Percentiles rank a stretch among this genome's conserved stretches.
Conservation (phyloP, 2,888 invertebrate genomes). For the Caenorhabditis auriculariae region DNA sequence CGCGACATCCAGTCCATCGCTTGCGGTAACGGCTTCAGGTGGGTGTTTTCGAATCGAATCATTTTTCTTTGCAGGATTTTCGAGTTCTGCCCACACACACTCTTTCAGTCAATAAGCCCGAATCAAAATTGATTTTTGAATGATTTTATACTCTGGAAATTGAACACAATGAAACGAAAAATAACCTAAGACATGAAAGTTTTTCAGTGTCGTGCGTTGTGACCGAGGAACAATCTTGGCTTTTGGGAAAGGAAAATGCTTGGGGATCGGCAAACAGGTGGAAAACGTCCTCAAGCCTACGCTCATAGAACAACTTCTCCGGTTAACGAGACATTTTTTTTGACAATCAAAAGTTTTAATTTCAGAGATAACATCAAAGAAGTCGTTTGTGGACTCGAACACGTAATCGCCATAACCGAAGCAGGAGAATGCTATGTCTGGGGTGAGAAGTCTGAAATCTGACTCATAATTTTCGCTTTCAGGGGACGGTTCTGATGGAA, state of each 20-base stretch:
- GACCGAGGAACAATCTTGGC: constrained; percentile 74
- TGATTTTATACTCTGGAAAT: no score
- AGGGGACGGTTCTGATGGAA: not conserved
- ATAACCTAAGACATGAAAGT: not conserved
- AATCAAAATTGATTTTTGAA: no score
- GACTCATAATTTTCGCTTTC: not conserved
- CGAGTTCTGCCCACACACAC: no score
- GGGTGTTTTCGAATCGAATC: not conserved
- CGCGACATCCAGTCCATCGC: constrained; percentile 31
- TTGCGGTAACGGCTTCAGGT: constrained; percentile 27
- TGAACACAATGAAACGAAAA: no score
- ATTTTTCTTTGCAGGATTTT: no score
- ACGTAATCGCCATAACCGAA: constrained; percentile 72
- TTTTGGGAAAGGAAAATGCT: constrained; percentile 72
- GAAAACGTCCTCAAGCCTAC: constrained; percentile 71
- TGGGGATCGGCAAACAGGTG: constrained; percentile 65
- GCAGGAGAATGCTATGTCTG: constrained; percentile 73
- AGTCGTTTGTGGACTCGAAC: constrained; percentile 69
- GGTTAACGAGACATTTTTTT: constrained; percentile 46
- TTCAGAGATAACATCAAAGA: constrained; percentile 67
- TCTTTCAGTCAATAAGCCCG: no score
- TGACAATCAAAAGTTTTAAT: not conserved
- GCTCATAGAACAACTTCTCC: constrained; percentile 68
- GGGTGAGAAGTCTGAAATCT: constrained; percentile 65
- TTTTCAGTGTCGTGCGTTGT: constrained; percentile 73